Conservation (phyloP, 2,113 vertebrate species). For the Neolamprologus longior region DNA sequence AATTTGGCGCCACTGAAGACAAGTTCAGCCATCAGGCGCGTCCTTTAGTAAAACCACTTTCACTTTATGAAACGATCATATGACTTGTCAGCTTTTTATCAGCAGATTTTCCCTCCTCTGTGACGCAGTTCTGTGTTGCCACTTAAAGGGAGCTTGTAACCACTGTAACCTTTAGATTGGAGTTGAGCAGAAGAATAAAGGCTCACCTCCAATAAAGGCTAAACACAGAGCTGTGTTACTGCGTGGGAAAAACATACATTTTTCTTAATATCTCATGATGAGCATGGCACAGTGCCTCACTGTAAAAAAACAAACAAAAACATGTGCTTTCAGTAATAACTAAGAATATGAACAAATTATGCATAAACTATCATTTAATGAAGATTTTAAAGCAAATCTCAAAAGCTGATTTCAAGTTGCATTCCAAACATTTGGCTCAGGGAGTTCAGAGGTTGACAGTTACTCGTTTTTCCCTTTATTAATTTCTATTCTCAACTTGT, state of each 20-base stretch:
- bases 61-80: not conserved
- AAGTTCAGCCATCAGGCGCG: not conserved
- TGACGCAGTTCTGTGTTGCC: not conserved
- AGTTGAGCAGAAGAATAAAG: not conserved
- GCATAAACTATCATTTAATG: not conserved
- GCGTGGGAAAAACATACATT: accelerated
- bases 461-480: not conserved
- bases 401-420: not conserved
- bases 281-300: not conserved
- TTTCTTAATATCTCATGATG: not conserved
- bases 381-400: not conserved
- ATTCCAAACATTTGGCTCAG: not conserved
- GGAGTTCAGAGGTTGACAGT: not conserved
- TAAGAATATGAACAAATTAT: not conserved
- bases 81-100: not conserved
- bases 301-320: not conserved
- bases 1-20: not conserved
- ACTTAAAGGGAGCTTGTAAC: not conserved
- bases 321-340: not conserved
- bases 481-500: not conserved
- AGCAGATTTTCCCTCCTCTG: not conserved
- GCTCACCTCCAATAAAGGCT: not conserved
- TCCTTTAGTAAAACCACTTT: not conserved
- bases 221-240: not conserved
- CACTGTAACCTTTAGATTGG: not conserved